Evolutionary conservation across 2,797 vertebrate genomes (phyloP).

Genomic region (Liasis olivaceus): DNA sequence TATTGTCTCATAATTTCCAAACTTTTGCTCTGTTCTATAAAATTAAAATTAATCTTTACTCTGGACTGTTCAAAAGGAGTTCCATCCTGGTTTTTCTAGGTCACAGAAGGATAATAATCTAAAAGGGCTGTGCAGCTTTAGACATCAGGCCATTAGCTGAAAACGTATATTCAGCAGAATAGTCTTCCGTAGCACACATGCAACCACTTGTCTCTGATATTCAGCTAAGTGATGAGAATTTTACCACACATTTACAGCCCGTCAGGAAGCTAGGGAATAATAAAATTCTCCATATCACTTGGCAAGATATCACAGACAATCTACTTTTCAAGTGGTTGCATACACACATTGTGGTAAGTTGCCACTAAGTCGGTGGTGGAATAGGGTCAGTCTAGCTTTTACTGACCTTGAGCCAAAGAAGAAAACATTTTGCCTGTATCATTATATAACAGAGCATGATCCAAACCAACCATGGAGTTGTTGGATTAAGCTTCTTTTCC

Average conservation of each 20-base stretch:
- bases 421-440: neutral
- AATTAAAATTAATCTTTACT: neutral
- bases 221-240: constrained; percentile 13
- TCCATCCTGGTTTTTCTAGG: neutral
- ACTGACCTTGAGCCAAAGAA: neutral
- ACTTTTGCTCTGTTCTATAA: neutral
- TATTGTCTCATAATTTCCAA: neutral
- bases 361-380: neutral
- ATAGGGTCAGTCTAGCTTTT: neutral
- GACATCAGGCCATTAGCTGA: neutral
- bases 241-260: constrained; percentile 21
- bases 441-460: neutral
- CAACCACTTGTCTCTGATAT: constrained; percentile 12
- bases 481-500: neutral
- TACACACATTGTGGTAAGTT: neutral
- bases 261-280: constrained; percentile 6
- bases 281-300: constrained; percentile 3
- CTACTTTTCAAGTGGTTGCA: constrained; percentile 23
- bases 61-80: neutral
- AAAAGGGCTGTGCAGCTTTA: neutral
- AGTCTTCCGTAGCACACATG: neutral
- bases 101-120: neutral
- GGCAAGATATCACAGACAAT: constrained; percentile 18
- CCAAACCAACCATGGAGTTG: neutral
- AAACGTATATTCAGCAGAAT: neutral